Evolutionary conservation across 2,113 vertebrate genomes (phyloP).

Genomic region (Chlamydotis undulata): DNA sequence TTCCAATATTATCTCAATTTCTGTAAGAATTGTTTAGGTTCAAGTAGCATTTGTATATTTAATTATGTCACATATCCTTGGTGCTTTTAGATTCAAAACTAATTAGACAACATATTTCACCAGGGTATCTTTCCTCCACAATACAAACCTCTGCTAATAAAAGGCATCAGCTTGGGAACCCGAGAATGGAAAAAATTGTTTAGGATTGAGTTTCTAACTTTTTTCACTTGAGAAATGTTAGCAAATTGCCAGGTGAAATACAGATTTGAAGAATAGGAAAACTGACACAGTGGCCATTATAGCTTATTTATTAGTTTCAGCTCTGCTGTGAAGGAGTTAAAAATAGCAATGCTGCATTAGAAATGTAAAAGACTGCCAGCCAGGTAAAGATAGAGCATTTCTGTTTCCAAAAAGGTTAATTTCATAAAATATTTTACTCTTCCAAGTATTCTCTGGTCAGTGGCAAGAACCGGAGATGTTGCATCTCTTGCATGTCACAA

Average conservation of each 20-base stretch:
- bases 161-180: not conserved
- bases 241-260: not conserved
- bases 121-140: slow-evolving; percentile 4
- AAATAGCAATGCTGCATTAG: not conserved
- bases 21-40: slow-evolving; percentile 24
- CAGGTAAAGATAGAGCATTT: not conserved
- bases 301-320: not conserved
- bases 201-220: not conserved
- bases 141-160: slow-evolving; percentile 13
- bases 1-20: not conserved
- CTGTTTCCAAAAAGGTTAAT: slow-evolving; percentile 31
- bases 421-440: not conserved
- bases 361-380: slow-evolving; percentile 8
- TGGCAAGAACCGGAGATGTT: not conserved
- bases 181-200: not conserved
- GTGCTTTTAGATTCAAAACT: slow-evolving; percentile 43
- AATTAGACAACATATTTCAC: slow-evolving; percentile 57
- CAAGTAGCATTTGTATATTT: slow-evolving; percentile 28
- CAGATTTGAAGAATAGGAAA: not conserved
- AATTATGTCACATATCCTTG: slow-evolving; percentile 42
- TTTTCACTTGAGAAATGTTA: slow-evolving; percentile 30
- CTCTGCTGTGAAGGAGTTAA: not conserved
- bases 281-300: not conserved
- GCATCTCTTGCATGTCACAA: not conserved
- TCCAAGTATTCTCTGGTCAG: slow-evolving; percentile 3